Percentiles rank a stretch among this genome's conserved stretches.
phyloP scores from a whole-genome alignment of 2,888 invertebrate genomes.

The Teleiodes luculella region DNA sequence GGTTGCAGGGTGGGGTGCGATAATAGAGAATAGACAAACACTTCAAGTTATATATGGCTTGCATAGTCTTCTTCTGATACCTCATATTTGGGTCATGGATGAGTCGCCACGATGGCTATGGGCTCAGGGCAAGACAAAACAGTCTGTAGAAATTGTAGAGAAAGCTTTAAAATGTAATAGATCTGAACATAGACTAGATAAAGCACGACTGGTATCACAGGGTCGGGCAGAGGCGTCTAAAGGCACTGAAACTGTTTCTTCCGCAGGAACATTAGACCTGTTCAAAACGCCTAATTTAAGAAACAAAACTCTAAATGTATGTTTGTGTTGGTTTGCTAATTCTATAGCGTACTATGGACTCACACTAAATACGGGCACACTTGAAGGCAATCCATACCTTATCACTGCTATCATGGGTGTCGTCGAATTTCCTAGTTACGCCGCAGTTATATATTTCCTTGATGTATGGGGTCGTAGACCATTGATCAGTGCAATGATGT shows the following conservation, averaged over 20 bases:
- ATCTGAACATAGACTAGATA: constrained; percentile 80
- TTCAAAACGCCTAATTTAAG: constrained; percentile 89
- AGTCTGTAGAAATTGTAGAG: constrained; percentile 86
- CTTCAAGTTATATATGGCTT: constrained; percentile 89
- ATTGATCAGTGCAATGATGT: constrained; percentile 86
- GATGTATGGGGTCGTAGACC: constrained; percentile 87
- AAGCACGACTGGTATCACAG: constrained; percentile 81
- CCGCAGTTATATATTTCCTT: constrained; percentile 83
- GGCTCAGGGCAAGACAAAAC: constrained; percentile 86
- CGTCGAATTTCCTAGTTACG: constrained; percentile 90
- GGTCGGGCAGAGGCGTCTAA: constrained; percentile 71
- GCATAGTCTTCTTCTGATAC: constrained; percentile 84
- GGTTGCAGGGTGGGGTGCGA: constrained; percentile 89
- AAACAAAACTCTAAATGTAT: constrained; percentile 87
- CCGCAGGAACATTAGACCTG: constrained; percentile 83
- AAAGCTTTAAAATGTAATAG: constrained; percentile 87
- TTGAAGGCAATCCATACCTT: constrained; percentile 90
- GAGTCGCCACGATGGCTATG: constrained; percentile 94
- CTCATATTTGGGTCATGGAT: constrained; percentile 93
- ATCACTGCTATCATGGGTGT: constrained; percentile 87
- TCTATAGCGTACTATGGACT: constrained; percentile 92
- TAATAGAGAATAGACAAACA: constrained; percentile 84
- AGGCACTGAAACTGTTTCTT: constrained; percentile 49
- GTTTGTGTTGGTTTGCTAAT: constrained; percentile 93
- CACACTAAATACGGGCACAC: constrained; percentile 87